phyloP scores from a whole-genome alignment of 2,888 invertebrate genomes.

The Hirtodrosophila alboralis region DNA sequence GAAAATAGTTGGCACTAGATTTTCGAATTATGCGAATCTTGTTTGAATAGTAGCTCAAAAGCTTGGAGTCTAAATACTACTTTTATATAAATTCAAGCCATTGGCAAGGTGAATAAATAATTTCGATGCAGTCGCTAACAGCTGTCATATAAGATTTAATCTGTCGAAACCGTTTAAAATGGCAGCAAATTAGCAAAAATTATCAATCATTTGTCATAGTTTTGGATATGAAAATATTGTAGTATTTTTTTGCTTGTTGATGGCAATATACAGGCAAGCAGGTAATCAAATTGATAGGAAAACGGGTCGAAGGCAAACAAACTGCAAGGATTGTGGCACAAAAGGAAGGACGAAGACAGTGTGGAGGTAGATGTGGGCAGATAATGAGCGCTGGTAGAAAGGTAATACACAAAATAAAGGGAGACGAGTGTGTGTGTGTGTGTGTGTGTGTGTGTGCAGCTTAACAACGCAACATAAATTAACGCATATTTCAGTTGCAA shows the following conservation, averaged over 20 bases:
- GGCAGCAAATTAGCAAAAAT: constrained; percentile 27
- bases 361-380: constrained; percentile 33
- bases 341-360: neutral
- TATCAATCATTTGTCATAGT: constrained; percentile 42
- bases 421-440: constrained; percentile 18
- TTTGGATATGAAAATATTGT: constrained; percentile 27
- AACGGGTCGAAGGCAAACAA: constrained; percentile 14
- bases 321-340: constrained; percentile 13
- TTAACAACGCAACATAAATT: constrained; percentile 72
- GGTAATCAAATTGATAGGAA: constrained; percentile 34
- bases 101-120: too few species aligned
- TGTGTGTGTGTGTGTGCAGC: constrained; percentile 38
- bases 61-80: too few species aligned
- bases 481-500: constrained; percentile 77
- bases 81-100: too few species aligned
- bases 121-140: too few species aligned
- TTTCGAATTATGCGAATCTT: too few species aligned
- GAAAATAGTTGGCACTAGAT: too few species aligned
- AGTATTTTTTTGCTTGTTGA: constrained; percentile 30
- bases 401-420: constrained; percentile 15
- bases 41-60: too few species aligned
- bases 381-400: constrained; percentile 36
- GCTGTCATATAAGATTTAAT: too few species aligned
- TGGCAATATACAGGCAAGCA: constrained; percentile 28
- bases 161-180: constrained; percentile 24